These are phyloP conservation scores for Isurus oxyrinchus DNA, from an alignment of 2,113 vertebrate species.

Conservation along the genomic window DNA sequence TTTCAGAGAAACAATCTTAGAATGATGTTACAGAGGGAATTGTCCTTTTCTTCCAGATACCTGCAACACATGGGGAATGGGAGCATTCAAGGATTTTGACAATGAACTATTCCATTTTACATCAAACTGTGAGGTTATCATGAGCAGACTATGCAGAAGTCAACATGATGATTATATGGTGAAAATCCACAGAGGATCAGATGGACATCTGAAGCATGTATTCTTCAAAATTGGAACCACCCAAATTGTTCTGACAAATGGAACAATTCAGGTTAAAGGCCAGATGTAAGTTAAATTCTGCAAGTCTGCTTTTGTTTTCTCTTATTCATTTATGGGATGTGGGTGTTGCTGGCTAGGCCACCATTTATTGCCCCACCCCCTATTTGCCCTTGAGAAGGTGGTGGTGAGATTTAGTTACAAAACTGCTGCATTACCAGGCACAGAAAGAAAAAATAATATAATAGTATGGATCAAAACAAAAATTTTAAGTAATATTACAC, in stretches of 20 bases:
- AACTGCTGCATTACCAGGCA: not conserved
- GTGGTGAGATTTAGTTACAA: not conserved
- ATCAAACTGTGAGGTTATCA: not conserved
- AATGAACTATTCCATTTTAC: not conserved
- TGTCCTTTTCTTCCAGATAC: not conserved
- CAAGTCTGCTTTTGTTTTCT: not conserved
- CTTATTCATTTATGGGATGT: not conserved
- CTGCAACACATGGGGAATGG: slow-evolving; percentile 21
- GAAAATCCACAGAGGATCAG: not conserved
- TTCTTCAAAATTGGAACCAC: not conserved
- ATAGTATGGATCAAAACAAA: not conserved
- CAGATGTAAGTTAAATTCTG: slow-evolving; percentile 27
- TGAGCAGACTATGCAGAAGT: not conserved
- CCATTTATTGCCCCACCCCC: no score
- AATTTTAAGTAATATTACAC: not conserved
- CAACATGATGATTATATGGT: not conserved
- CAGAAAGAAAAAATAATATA: not conserved
- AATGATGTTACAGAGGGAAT: not conserved
- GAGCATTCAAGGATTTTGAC: not conserved
- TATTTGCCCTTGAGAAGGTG: no score
- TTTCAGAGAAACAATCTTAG: not conserved
- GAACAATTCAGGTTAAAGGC: not conserved
- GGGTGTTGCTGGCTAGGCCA: no score
- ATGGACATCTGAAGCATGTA: not conserved
- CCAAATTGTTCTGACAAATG: not conserved